Percentiles rank a stretch among this genome's conserved stretches.
phyloP scores from a whole-genome alignment of 2,888 invertebrate species.

The Cephalotes varians region DNA sequence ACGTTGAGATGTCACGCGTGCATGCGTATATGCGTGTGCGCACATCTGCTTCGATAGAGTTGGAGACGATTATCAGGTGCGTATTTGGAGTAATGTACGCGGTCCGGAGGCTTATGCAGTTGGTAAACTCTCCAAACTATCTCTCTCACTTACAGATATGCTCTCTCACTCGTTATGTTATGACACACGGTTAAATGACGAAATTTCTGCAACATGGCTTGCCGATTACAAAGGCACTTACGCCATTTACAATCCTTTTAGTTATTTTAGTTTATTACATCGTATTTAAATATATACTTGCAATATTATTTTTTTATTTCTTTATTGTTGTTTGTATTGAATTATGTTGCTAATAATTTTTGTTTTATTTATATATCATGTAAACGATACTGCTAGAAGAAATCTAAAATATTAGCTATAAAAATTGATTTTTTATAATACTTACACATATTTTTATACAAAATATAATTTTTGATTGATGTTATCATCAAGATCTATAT shows the following conservation, averaged over 20 bases:
- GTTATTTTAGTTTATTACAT: neutral
- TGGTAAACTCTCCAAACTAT: constrained; percentile 38
- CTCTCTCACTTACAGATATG: constrained; percentile 29
- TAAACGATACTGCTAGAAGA: neutral
- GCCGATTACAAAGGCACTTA: neutral
- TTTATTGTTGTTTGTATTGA: neutral
- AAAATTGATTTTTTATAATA: neutral
- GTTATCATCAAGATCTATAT: neutral
- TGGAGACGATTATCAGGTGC: constrained; percentile 47
- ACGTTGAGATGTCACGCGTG: constrained; percentile 35
- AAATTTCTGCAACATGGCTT: neutral
- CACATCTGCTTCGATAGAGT: constrained; percentile 37
- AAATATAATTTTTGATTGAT: constrained; percentile 8
- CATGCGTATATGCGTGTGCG: neutral
- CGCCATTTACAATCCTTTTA: neutral
- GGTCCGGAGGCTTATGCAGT: constrained; percentile 5
- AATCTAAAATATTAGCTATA: neutral
- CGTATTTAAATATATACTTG: neutral
- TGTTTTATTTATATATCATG: neutral
- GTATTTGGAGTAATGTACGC: constrained; percentile 44
- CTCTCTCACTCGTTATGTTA: constrained; percentile 16
- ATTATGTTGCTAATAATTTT: neutral
- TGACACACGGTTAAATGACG: neutral
- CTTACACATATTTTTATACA: neutral
- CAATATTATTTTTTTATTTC: neutral